phyloP scores from a whole-genome alignment of 2,797 vertebrate genomes.

The Ptychobarbus kaznakovi region DNA sequence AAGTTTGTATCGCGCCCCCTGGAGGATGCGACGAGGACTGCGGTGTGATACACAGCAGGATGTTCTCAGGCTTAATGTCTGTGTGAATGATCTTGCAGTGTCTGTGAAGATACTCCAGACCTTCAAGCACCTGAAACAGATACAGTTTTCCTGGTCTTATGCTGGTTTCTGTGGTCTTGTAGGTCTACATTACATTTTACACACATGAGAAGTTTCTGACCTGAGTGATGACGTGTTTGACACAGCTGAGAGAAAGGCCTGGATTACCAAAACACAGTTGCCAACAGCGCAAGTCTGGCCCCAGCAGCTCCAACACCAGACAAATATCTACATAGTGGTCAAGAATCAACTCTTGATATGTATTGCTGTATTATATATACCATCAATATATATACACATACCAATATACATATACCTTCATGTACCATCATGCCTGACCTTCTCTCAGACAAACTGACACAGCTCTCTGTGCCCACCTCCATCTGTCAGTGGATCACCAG shows the following conservation, averaged over 20 bases:
- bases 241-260: slow-evolving; percentile 76
- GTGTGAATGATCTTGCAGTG: slow-evolving; percentile 86
- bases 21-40: slow-evolving; percentile 57
- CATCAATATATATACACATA: no score
- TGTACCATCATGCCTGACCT: no score
- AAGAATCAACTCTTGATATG: slow-evolving; percentile 52
- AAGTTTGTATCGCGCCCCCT: background rate
- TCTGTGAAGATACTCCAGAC: slow-evolving; percentile 84
- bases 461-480: no score
- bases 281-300: slow-evolving; percentile 82
- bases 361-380: background rate
- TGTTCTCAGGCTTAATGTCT: slow-evolving; percentile 88
- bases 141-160: background rate
- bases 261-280: slow-evolving; percentile 76
- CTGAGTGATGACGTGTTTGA: slow-evolving; percentile 84
- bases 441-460: no score
- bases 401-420: no score
- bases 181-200: background rate
- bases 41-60: slow-evolving; percentile 75
- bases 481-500: no score
- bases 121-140: slow-evolving; percentile 81
- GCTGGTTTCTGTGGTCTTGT: background rate
- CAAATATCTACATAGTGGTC: slow-evolving; percentile 77
- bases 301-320: slow-evolving; percentile 85
- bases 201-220: slow-evolving; percentile 63